Evolutionary conservation across 2,113 vertebrate genomes (phyloP), one percentile per base, ranked within the genome.

Genomic region (Dromiciops gliroides): DNA sequence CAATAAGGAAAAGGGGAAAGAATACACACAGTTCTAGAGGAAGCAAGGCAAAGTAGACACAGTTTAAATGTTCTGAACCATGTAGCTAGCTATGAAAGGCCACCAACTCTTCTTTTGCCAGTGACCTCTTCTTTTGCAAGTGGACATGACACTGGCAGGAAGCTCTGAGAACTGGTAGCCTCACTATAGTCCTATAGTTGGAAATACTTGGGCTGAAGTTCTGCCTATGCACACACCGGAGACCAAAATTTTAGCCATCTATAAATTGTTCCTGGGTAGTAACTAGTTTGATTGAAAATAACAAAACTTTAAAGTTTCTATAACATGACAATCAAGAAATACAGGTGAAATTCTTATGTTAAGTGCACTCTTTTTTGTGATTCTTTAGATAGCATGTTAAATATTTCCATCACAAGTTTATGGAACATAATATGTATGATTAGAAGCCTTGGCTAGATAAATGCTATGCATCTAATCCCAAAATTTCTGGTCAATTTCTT

Each of bases 381-480:
- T 90, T 75, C 93, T 95, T 89, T 19, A 95, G 95, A 95, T 94
- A 25, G 90, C 47, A 95, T 92, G 53, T 92, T 25, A 97, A 96
- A 91, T 52, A 95, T 22, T 94, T 96, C 48, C 88, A 94, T 51
- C 56, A 47, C 48, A 96, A 93, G 94, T 96, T 90, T 92, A 96
- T 83, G 92, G 12, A 94, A 31, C 25, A 1, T 95, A 83, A 50
- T 19, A 51, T 53, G 88, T 19, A 95, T 22, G 24, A 12, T 91
- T 96, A 26, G 75, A 95, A 97, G 89, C 7, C 48, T 75, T 93
- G 31, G 75, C 83, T 26, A 93, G 28, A 83, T 83, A 83, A 83
- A 23, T 83, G 19, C n/a, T 44, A 44, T 44, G n/a, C 12, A 94
- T 91, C 16, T 95, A 50, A 50, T 94, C 25, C 50, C 52, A 94